Evolutionary conservation across 1,140 invertebrate genomes (phyloP).

Genomic region (Marisa cornuarietis): DNA sequence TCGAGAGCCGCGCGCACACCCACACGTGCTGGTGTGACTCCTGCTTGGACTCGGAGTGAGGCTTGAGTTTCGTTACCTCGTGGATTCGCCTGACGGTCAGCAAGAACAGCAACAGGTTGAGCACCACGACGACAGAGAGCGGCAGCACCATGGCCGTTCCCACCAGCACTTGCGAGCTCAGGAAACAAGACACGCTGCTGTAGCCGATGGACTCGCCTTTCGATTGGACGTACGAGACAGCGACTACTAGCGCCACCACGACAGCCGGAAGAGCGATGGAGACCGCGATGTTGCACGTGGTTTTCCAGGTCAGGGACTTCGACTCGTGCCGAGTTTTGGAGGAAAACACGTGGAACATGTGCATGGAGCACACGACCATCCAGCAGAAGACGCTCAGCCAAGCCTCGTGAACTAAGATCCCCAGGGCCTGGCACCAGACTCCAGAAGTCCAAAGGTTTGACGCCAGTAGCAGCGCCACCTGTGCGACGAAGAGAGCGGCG

Average conservation of each 20-base stretch:
- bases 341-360: constrained; percentile 17
- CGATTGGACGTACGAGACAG: not conserved
- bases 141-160: constrained; percentile 24
- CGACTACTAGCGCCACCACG: constrained; percentile 2
- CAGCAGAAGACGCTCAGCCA: constrained; percentile 20
- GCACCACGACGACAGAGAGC: constrained; percentile 8
- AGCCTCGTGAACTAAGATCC: not conserved
- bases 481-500: constrained; percentile 13
- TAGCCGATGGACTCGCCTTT: constrained; percentile 19
- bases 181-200: constrained; percentile 26
- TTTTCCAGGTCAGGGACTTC: not conserved
- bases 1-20: constrained; percentile 31
- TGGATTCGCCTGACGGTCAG: constrained; percentile 23
- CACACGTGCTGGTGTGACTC: constrained; percentile 6
- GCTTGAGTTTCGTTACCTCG: constrained; percentile 1
- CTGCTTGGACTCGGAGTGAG: not conserved
- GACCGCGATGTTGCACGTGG: not conserved
- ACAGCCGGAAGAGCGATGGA: not conserved
- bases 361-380: constrained; percentile 6
- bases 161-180: constrained; percentile 21
- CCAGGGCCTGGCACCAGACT: not conserved
- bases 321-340: not conserved
- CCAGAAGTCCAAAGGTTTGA: not conserved
- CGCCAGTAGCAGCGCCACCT: constrained; percentile 10
- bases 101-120: constrained; percentile 33